Percentiles rank a stretch among this genome's conserved stretches.
Evolutionary conservation across 2,113 vertebrate species (phyloP).

Genomic region (Equus quagga): DNA sequence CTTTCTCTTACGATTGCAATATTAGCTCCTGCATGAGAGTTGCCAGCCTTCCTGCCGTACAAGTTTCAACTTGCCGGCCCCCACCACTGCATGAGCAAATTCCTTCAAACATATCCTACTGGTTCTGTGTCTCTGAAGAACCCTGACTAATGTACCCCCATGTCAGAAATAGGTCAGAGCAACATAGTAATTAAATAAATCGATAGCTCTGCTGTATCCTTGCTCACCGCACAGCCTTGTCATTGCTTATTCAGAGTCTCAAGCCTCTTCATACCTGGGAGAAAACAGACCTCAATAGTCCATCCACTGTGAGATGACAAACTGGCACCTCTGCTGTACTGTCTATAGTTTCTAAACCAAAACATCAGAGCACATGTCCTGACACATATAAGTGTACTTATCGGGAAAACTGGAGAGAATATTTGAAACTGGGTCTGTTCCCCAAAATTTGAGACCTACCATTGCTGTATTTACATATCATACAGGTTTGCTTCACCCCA

Average conservation of each 20-base stretch:
- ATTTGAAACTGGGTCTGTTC: neutral
- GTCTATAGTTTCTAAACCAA: neutral
- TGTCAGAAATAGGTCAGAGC: constrained; percentile 33
- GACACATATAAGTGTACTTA: neutral
- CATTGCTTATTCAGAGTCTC: neutral
- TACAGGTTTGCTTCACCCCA: neutral
- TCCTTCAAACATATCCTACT: neutral
- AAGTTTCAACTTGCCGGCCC: neutral
- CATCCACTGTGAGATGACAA: neutral
- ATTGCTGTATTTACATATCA: neutral
- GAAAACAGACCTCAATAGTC: neutral
- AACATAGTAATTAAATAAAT: neutral
- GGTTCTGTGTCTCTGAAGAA: constrained; percentile 35
- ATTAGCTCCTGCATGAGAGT: neutral
- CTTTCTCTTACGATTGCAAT: neutral
- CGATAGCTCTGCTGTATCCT: neutral
- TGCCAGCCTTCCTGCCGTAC: neutral
- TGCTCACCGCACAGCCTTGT: neutral
- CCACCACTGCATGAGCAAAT: neutral
- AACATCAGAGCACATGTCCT: neutral
- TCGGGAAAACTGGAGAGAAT: neutral
- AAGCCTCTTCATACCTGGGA: neutral
- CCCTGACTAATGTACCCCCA: neutral
- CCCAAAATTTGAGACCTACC: neutral
- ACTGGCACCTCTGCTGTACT: neutral